Conservation (phyloP, 2,888 invertebrate genomes). For the Macrosiphum euphorbiae region DNA sequence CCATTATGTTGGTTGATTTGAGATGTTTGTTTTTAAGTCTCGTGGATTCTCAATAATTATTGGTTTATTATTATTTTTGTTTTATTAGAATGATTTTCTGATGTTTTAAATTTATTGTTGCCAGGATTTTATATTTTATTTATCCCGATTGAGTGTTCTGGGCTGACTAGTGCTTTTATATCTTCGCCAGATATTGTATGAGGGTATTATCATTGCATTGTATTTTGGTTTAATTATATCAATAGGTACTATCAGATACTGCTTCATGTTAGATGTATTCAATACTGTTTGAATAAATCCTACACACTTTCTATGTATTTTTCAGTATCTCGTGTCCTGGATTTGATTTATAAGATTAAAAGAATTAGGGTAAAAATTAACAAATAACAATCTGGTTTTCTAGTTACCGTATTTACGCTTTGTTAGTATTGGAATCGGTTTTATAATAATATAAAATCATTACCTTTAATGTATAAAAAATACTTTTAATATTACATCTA, state of each 20-base stretch:
- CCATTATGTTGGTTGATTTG: too few relatives aligned
- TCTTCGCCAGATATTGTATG: not conserved
- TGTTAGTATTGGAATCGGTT: not conserved
- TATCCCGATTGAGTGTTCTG: not conserved
- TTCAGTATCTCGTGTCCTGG: not conserved
- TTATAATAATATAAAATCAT: not conserved
- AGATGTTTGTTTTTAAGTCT: too few relatives aligned
- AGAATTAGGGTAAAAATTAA: not conserved
- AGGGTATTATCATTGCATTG: not conserved
- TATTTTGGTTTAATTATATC: not conserved
- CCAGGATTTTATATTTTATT: not conserved
- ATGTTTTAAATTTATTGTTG: not conserved
- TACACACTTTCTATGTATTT: not conserved
- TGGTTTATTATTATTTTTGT: too few relatives aligned
- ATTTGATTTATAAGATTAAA: not conserved
- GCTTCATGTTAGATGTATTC: not conserved
- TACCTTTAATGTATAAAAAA: not conserved
- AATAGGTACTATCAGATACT: not conserved
- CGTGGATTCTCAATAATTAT: too few relatives aligned
- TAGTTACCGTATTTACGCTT: not conserved
- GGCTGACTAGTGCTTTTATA: not conserved
- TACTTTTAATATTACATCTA: not conserved
- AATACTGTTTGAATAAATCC: not conserved
- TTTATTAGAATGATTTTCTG: not conserved
- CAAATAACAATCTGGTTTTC: not conserved